Evolutionary conservation across 2,888 invertebrate genomes (phyloP).

Genomic region (Leptinotarsa juncta): DNA sequence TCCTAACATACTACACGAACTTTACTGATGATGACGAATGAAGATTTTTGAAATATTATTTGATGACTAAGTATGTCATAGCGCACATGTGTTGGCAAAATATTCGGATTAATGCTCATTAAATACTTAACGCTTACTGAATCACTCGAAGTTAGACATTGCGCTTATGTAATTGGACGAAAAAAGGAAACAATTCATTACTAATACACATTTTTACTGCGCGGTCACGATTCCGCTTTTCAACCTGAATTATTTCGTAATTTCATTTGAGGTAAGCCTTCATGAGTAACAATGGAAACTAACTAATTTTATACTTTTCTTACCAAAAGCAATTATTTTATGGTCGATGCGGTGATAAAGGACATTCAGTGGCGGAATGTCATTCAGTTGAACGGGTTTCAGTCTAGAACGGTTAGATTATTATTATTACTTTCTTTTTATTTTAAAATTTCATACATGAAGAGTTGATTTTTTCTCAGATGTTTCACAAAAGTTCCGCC

Average conservation of each 20-base stretch:
- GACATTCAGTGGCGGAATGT: not conserved
- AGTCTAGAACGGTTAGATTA: not conserved
- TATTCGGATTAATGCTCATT: constrained; percentile 15
- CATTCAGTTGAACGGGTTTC: not conserved
- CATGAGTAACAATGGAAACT: not conserved
- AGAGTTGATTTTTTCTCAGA: too few relatives aligned
- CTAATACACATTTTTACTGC: constrained; percentile 1
- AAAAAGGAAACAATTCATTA: constrained; percentile 12
- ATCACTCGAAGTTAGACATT: constrained; percentile 1
- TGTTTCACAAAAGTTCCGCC: too few relatives aligned
- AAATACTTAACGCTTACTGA: constrained; percentile 11
- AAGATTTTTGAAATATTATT: not conserved
- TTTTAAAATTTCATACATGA: too few relatives aligned
- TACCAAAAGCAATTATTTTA: not conserved
- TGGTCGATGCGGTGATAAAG: not conserved
- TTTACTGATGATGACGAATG: not conserved
- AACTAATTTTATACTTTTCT: not conserved
- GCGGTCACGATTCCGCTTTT: constrained; percentile 4
- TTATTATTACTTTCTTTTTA: too few relatives aligned
- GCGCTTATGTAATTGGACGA: constrained; percentile 5
- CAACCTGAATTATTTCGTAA: constrained; percentile 2
- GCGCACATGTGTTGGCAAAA: constrained; percentile 7
- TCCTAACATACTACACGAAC: not conserved
- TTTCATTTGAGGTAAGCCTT: not conserved
- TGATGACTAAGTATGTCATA: constrained; percentile 8